Evolutionary conservation across 2,113 vertebrate species (phyloP).

Genomic region (Arvicanthis niloticus): DNA sequence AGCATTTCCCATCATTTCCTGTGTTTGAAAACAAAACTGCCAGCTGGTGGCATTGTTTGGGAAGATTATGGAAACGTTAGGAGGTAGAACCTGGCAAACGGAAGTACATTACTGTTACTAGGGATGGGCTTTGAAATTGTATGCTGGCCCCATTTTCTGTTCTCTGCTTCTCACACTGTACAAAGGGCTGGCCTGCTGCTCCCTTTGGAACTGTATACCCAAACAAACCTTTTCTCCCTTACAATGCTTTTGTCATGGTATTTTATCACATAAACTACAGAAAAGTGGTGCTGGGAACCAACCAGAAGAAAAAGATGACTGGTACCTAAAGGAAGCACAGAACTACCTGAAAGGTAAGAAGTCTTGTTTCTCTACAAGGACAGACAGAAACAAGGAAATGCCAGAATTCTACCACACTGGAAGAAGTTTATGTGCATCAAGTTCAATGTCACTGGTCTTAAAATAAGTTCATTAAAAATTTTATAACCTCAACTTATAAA

Average conservation of each 20-base stretch:
- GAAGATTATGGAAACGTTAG: not conserved
- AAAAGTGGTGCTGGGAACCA: not conserved
- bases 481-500: not conserved
- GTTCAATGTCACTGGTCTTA: not conserved
- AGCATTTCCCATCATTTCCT: not conserved
- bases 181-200: not conserved
- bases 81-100: not conserved
- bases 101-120: not conserved
- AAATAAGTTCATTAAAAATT: slow-evolving; percentile 6
- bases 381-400: not conserved
- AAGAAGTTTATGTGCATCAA: not conserved
- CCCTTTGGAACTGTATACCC: not conserved
- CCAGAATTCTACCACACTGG: not conserved
- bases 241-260: not conserved
- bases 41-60: not conserved
- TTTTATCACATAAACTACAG: not conserved
- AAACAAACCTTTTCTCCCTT: not conserved
- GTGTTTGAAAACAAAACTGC: not conserved
- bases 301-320: not conserved
- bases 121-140: not conserved
- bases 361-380: not conserved
- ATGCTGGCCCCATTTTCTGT: not conserved
- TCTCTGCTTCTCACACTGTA: not conserved
- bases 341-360: not conserved
- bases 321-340: not conserved